These are phyloP conservation scores for Labrus mixtus DNA, from an alignment of 2,113 vertebrate species.

Conservation along the genomic window DNA sequence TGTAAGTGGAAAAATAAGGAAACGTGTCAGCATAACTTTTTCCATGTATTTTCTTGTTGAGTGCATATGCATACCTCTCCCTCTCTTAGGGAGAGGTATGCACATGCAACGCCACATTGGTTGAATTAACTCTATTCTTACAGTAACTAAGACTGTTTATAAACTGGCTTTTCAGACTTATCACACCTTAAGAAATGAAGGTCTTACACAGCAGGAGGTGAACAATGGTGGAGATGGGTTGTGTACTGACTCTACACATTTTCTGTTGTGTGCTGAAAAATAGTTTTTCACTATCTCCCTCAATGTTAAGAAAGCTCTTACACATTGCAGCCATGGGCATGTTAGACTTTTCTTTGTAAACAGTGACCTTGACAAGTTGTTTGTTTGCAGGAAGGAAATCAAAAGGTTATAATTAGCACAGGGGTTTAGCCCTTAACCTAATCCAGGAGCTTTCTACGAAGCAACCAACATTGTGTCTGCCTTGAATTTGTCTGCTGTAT, in stretches of 20 bases:
- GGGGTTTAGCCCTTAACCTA: slow-evolving; percentile 74
- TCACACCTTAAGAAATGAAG: neutral
- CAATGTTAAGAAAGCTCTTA: neutral
- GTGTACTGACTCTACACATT: neutral
- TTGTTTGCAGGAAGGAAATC: slow-evolving; percentile 53
- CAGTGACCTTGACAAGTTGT: slow-evolving; percentile 47
- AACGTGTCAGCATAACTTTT: too few species aligned
- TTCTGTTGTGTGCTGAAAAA: neutral
- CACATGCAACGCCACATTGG: too few species aligned
- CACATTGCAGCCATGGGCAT: neutral
- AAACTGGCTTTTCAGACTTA: neutral
- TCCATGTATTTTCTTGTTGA: too few species aligned
- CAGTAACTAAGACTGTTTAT: neutral
- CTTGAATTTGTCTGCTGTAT: slow-evolving; percentile 1
- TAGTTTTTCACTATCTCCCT: neutral
- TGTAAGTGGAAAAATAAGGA: too few species aligned
- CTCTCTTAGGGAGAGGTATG: too few species aligned
- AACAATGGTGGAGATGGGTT: neutral
- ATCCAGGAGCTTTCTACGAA: slow-evolving; percentile 69
- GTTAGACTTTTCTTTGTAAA: slow-evolving; percentile 5
- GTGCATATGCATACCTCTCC: too few species aligned
- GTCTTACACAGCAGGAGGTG: neutral
- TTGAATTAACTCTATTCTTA: neutral
- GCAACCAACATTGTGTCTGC: slow-evolving; percentile 10
- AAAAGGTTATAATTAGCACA: slow-evolving; percentile 81